These are phyloP conservation scores for Aphodius sticticus DNA, from an alignment of 2,888 invertebrate genomes.

Conservation along the genomic window DNA sequence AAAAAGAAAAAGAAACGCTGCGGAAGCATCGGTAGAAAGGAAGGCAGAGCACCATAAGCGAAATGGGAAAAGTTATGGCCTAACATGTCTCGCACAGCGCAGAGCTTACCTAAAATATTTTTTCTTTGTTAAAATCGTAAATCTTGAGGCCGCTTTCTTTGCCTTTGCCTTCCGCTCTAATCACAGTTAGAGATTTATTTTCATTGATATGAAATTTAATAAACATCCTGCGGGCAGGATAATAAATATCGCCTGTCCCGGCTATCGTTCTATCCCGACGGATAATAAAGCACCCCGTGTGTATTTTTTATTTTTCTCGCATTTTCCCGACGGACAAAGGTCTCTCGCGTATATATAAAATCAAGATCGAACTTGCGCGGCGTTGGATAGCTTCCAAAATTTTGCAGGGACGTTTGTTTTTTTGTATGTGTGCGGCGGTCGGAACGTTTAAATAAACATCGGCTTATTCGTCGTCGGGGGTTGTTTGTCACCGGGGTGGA, in stretches of 20 bases:
- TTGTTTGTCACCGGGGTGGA: conserved; percentile 4
- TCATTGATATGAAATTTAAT: conserved; percentile 7
- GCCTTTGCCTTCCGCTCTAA: not conserved
- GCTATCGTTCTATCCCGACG: not conserved
- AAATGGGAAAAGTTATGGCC: conserved; percentile 18
- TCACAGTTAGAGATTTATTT: conserved; percentile 7
- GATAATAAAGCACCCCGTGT: not conserved
- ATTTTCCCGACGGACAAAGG: not conserved
- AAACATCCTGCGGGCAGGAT: conserved; percentile 11
- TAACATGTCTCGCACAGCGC: conserved; percentile 18
- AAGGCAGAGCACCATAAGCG: conserved; percentile 21
- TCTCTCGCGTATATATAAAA: not conserved
- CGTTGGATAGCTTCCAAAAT: not conserved
- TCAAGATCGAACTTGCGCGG: not conserved
- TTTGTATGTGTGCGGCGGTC: not conserved
- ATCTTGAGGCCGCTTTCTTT: conserved; percentile 9
- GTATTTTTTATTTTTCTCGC: not conserved
- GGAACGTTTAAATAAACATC: conserved; percentile 4
- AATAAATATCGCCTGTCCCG: not conserved
- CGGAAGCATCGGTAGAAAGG: conserved; percentile 23
- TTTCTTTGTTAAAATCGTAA: conserved; percentile 21
- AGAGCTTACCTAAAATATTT: conserved; percentile 22
- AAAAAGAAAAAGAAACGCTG: not conserved
- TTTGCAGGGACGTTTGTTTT: not conserved
- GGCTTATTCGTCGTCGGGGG: conserved; percentile 4